Base-by-base conservation (phyloP, 1,140 invertebrate species). In the Bilobella aurantiaca region DNA sequence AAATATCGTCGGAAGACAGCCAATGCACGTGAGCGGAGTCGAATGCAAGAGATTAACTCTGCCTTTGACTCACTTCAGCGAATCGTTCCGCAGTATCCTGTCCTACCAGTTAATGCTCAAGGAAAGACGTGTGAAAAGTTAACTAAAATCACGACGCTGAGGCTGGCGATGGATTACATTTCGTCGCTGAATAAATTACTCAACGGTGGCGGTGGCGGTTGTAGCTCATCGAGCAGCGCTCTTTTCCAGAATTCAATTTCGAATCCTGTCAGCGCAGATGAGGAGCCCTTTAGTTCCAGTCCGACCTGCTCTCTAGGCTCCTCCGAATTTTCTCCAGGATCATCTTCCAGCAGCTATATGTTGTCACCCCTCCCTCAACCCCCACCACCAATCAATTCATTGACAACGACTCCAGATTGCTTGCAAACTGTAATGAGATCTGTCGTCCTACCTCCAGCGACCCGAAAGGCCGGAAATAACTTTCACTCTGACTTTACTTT, bases 1-100 rank as follows among this genome's bases (percentile, higher is more conserved):
- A 94, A 93, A 77, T 94, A 94, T 77, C 78, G 91, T 25, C 81
- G 91, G 67, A 90, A 90, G 79, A 91, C 90, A 1, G 91, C 91
- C 0, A 94, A 94, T 79, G 89, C 90, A 0, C 77, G 91, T 2
- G 91, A 94, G 77, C 76, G 91, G 30, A 85, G 83, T 61, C 79
- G 91, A 57, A 93, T 94, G 90, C 80, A 86, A 59, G 90, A 93
- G 75, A 93, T 94, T 67, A 93, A 93, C 78, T 81, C 83, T 56
- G 91, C 90, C 0, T 94, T 93, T 78, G 89, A 92, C 76, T 81
- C 83, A 1, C 79, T 94, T 0, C 81, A 88, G 25, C 81, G 82
- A 42, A 87, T 84, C 5, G 86, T 94, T 0, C 91, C 91, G 1
- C 73, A 75, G 32, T 76, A 78, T 58, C 76, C 75, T 12, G 47